Evolutionary conservation across 2,113 vertebrate species (phyloP).

Genomic region (Centropristis striata): DNA sequence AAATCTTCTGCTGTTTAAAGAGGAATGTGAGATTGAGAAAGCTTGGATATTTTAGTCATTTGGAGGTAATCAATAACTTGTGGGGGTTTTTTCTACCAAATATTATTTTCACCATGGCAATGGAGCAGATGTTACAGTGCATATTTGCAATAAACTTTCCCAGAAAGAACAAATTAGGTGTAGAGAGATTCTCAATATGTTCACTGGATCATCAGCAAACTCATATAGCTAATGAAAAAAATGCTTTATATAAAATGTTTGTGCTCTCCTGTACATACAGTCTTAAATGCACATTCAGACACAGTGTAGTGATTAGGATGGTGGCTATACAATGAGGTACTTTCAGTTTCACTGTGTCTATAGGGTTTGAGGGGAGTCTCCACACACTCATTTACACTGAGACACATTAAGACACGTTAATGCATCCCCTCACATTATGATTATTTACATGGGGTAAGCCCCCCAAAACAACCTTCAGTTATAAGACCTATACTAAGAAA

Average conservation of each 20-base stretch:
- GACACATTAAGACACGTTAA: background rate
- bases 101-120: conserved; percentile 29
- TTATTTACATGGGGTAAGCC: background rate
- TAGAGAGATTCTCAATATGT: background rate
- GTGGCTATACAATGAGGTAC: background rate
- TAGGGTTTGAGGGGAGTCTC: background rate
- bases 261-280: too few relatives aligned
- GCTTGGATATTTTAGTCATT: conserved; percentile 2
- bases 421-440: background rate
- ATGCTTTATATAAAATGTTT: too few relatives aligned
- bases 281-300: too few relatives aligned
- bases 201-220: background rate
- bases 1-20: conserved; percentile 8
- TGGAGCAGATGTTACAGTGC: background rate
- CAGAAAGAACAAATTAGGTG: background rate
- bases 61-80: conserved; percentile 2
- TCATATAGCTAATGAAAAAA: background rate
- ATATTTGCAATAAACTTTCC: conserved; percentile 9
- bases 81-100: conserved; percentile 14
- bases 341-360: background rate
- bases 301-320: background rate
- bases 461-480: conserved; percentile 9
- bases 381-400: background rate
- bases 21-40: conserved; percentile 18
- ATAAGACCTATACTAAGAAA: background rate